These are phyloP conservation scores for Genyomyrus donnyi DNA, from an alignment of 2,113 vertebrate genomes.

Conservation along the genomic window DNA sequence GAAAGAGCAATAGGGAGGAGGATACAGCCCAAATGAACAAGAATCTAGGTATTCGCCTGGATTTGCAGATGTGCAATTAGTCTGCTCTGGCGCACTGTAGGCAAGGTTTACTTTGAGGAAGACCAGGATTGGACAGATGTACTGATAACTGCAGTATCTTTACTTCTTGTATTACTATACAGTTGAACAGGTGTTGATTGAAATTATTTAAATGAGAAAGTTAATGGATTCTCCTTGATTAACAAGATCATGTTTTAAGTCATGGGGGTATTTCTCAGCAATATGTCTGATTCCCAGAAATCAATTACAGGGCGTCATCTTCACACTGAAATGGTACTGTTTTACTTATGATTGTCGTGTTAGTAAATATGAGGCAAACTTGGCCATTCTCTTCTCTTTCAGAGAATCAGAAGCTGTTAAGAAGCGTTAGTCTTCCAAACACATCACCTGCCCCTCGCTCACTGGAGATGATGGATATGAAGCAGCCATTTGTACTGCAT, in stretches of 20 bases:
- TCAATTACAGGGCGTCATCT: background rate
- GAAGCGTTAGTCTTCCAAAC: background rate
- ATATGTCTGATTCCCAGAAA: background rate
- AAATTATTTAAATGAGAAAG: background rate
- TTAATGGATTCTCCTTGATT: background rate
- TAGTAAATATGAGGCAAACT: background rate
- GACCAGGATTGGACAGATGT: background rate
- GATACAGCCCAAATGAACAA: constrained; percentile 25
- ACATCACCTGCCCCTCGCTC: constrained; percentile 24
- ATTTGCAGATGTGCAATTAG: background rate
- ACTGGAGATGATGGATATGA: constrained; percentile 27
- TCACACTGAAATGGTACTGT: background rate
- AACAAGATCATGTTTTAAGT: background rate
- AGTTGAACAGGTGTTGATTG: background rate
- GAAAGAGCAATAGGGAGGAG: constrained; percentile 24
- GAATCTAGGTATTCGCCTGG: constrained; percentile 40
- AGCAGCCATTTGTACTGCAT: constrained; percentile 23
- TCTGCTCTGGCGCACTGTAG: background rate
- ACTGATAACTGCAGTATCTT: background rate
- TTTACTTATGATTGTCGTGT: background rate
- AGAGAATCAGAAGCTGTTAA: background rate
- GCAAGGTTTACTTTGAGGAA: background rate
- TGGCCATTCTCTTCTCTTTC: background rate
- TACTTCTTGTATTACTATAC: background rate
- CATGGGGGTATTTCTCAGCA: background rate